Base-by-base conservation (phyloP, 1,140 invertebrate genomes). In the Calliopsis andreniformis region DNA sequence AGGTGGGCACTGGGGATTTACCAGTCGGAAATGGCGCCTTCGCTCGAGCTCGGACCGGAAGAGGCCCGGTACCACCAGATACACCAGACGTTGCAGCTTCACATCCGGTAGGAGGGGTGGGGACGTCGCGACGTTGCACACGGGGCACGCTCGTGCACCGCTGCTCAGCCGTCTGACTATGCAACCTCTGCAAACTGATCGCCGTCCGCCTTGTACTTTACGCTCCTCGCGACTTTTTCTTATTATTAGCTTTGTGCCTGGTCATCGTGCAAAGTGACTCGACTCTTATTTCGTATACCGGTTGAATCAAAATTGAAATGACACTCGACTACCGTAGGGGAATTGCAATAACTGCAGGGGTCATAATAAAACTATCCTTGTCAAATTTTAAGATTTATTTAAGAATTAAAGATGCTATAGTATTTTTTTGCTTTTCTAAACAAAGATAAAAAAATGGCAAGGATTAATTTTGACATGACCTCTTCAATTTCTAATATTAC, bases 131-230 rank as follows among this genome's bases (percentile, higher is more conserved):
- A 82, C 78, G 66, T 80, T 87, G 79, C 90, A 91, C 0, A 90
- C 87, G 20, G 90, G 90, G 79, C 90, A 91, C 25, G 72, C 82
- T 76, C 89, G 95, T 86, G 95, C 96, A 86, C 97, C 96, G 66
- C 93, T 94, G 86, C 96, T 94, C 68, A 98, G 93, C 91, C 97
- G 96, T 89, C 96, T 96, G 63, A 98, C 95, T 87, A 98, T 97
- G 92, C 97, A 98, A 87, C 96, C 97, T 88, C 96, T 95, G 92
- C 97, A 98, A 94, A 98, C 96, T 96, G 93, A 80, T 20, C 20
- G 14, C 30, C 56, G 63, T 25, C 7, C 32, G 0, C 28, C n/a
- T 20, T 35, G n/a, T 28, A 49, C 2, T 35, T 39, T n/a, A 30
- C 18, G 7, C 10, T 56, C 25, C 10, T n/a, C 8, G 23, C 8